Evolutionary conservation across 2,113 vertebrate genomes (phyloP), one percentile per base, ranked within the genome.

Genomic region (Brachirus orientalis): DNA sequence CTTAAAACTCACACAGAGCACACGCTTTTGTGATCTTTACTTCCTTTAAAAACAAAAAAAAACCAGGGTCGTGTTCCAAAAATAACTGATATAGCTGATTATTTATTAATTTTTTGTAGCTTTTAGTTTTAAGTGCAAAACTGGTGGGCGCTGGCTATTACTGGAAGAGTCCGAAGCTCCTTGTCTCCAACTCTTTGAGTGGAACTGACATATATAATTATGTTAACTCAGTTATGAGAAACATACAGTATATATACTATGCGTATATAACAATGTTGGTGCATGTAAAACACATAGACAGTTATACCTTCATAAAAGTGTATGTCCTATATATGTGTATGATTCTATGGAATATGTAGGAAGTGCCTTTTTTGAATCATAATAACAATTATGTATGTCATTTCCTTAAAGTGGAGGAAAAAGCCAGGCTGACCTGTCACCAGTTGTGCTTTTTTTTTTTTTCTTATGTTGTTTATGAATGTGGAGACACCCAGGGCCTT

Each of bases 61-160:
- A 47, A 92, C 89, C 93, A 93, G 93, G 93, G 91, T 93, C 88
- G 88, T 88, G 87, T 90, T 92, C 88, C 84, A 82, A 91, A 92
- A 87, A 76, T 75, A 88, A 89, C 88, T 86, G 86, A 89, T 80
- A 59, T 82, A 85, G 86, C 82, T 91, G 67, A 89, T 92, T 90
- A 93, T 92, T 92, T 92, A 93, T 94, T 92, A 83, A 83, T 92
- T 84, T 87, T 64, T 18, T 17, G 71, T 89, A 89, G 89, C 85
- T 89, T 80, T 85, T 91, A 78, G 82, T 80, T 87, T 70, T 80
- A 69, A 77, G 85, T 86, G 82, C 79, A 75, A 80, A 92, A 91
- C 91, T 90, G 92, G 90, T 84, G 85, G 90, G 88, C 45, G 79
- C 89, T 91, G 88, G 89, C 88, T 89, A 71, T 90, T 88, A 92